Evolutionary conservation across 2,797 vertebrate species (phyloP).

Genomic region (Enteromius radiatus): DNA sequence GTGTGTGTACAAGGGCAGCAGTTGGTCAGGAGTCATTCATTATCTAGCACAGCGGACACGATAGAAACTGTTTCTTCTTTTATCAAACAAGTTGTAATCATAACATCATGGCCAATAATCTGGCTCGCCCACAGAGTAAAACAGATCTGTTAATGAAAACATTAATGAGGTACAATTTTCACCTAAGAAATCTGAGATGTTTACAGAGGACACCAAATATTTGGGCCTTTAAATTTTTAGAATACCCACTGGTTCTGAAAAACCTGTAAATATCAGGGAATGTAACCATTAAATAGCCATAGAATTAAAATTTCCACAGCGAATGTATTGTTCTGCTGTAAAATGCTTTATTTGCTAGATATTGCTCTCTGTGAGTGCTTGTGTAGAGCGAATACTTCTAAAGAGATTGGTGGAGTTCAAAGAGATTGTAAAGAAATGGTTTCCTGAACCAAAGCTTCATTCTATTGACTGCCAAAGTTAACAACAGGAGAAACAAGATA

Average conservation of each 20-base stretch:
- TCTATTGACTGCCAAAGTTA: constrained; percentile 35
- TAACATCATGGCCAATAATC: neutral
- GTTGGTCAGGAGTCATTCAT: constrained; percentile 37
- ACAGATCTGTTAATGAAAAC: neutral
- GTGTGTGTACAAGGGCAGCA: constrained; percentile 20
- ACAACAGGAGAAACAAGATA: constrained; percentile 16
- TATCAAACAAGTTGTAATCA: constrained; percentile 4
- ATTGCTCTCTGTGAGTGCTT: neutral
- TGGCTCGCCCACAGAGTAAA: neutral
- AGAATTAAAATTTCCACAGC: neutral
- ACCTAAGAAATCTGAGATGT: neutral
- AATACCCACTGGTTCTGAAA: neutral
- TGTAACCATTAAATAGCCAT: neutral
- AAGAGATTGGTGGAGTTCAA: neutral
- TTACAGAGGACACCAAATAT: neutral
- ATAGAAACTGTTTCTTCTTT: constrained; percentile 12
- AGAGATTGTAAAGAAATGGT: neutral
- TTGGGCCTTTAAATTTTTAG: neutral
- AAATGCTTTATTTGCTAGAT: neutral
- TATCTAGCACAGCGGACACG: neutral
- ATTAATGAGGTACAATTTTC: neutral
- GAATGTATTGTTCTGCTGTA: neutral
- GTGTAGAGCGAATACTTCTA: neutral
- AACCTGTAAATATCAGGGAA: constrained; percentile 7
- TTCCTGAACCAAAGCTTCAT: neutral